These are phyloP conservation scores for Trissonchulus sp. DNA, from an alignment of 2,888 invertebrate genomes.

Conservation along the genomic window DNA sequence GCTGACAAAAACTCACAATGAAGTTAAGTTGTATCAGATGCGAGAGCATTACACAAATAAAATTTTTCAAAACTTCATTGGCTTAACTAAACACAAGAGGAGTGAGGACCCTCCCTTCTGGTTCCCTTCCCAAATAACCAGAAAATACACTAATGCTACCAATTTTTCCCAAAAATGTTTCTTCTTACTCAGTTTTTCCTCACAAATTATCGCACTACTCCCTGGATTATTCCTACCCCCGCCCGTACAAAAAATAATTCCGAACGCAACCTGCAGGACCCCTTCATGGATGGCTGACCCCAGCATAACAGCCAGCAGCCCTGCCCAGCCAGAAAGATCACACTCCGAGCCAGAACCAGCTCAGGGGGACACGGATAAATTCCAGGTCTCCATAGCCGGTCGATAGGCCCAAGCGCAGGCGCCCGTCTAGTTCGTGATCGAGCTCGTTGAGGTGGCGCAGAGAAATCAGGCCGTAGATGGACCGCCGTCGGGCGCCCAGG, in stretches of 20 bases:
- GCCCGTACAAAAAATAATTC: neutral
- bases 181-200: no score
- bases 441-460: constrained; percentile 97
- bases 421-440: constrained; percentile 87
- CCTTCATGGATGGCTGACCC: constrained; percentile 88
- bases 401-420: constrained; percentile 82
- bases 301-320: constrained; percentile 75
- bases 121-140: no score
- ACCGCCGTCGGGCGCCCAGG: constrained; percentile 54
- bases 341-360: constrained; percentile 59
- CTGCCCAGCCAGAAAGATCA: constrained; percentile 81
- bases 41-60: no score
- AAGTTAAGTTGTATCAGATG: no score
- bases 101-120: no score
- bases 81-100: no score
- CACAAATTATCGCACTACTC: no score
- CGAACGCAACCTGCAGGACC: constrained; percentile 59
- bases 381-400: constrained; percentile 82
- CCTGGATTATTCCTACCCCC: neutral
- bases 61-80: no score
- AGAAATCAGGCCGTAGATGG: constrained; percentile 55
- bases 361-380: constrained; percentile 78
- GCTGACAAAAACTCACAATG: no score
- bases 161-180: no score
- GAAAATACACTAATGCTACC: no score